Evolutionary conservation across 2,797 vertebrate genomes (phyloP), one percentile per base, ranked within the genome.

Genomic region (Sebastes kiyomatsui): DNA sequence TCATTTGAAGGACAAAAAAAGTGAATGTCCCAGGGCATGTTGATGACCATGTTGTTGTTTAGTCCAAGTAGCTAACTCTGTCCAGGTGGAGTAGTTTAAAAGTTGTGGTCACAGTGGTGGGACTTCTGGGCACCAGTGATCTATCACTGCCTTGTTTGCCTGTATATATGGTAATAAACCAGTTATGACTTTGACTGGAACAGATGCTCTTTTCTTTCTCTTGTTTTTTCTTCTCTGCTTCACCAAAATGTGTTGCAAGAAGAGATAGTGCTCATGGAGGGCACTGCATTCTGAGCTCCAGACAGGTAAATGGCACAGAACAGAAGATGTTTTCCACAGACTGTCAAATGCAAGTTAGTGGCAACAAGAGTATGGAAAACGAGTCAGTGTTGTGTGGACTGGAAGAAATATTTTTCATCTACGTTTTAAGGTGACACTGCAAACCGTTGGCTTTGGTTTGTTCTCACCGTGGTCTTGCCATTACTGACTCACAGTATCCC

Each of bases 91-190:
- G 83, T 4, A 86, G 90, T 93, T 92, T 90, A 88, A 72, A 84
- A 85, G 87, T 87, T 93, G 94, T 76, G 93, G 93, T 92, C 80
- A 82, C 46, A 33, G 92, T 83, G 93, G 94, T 84, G 92, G 90
- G 94, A 94, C 94, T 92, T 87, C 79, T 77, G 90, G 93, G 93
- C 93, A 92, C 93, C 93, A 89, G 61, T 79, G 81, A 89, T 88
- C 88, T 78, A 68, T 87, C 90, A 83, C 81, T 81, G 83, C 83
- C 78, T 84, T 84, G 80, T 72, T 70, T 77, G 85, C 82, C 79
- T 61, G 65, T 33, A 1, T 90, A 16, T 46, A 46, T 46, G 42
- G 42, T 88, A 90, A 64, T 90, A 82, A 93, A 9, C 65, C 80
- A 85, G 79, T 81, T 80, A 55, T 66, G 81, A 71, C 78, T 85